A percentile compares a stretch with the other conserved stretches of the same genome.
These are phyloP conservation scores for Alectoris magna DNA, from an alignment of 2,797 vertebrate species.

Conservation along the genomic window DNA sequence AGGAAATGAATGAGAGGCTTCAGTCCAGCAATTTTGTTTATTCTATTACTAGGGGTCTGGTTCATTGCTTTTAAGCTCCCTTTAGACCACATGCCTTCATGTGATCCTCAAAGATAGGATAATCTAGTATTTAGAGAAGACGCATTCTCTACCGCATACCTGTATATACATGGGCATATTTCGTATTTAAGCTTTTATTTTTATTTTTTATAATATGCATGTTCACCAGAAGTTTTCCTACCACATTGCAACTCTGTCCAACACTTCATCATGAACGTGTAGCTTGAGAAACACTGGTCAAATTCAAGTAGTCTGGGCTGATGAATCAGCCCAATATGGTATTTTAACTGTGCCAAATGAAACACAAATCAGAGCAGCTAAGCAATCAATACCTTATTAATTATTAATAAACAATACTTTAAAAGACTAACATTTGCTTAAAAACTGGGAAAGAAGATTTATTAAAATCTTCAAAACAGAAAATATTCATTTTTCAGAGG, in stretches of 20 bases:
- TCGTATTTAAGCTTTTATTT: background rate
- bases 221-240: background rate
- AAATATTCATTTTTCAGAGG: background rate
- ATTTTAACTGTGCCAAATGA: background rate
- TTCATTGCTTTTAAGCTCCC: background rate
- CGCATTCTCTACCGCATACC: background rate
- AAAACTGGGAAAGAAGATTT: background rate
- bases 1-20: background rate
- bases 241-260: background rate
- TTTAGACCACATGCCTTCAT: background rate
- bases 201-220: background rate
- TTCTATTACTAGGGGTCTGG: background rate
- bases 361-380: background rate
- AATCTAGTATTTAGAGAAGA: background rate
- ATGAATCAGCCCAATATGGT: background rate
- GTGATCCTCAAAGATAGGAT: background rate
- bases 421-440: background rate
- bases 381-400: background rate
- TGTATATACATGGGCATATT: background rate
- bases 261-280: background rate
- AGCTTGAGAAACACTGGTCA: background rate
- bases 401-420: background rate
- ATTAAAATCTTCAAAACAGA: background rate
- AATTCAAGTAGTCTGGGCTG: background rate
- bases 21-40: background rate